Conservation (phyloP, 2,113 vertebrate species). For the Clarias gariepinus region DNA sequence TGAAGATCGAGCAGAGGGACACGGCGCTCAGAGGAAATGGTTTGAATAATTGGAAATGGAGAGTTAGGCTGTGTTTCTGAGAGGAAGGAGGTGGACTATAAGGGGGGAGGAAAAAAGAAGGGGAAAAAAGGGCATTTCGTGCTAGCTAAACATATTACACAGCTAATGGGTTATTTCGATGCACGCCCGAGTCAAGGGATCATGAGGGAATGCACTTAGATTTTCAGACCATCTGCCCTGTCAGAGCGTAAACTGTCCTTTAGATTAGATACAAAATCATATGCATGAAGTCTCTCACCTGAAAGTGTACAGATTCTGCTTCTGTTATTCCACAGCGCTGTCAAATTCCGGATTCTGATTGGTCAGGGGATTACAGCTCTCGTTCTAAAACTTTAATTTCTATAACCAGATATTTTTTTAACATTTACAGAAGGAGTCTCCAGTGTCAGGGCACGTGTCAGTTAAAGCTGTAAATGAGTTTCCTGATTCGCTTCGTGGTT, state of each 20-base stretch:
- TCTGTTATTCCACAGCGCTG: neutral
- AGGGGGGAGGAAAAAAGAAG: conserved; percentile 33
- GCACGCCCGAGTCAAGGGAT: conserved; percentile 66
- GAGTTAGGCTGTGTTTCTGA: conserved; percentile 68
- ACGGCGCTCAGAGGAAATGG: conserved; percentile 64
- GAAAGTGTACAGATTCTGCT: neutral
- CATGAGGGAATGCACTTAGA: conserved; percentile 66
- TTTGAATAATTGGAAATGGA: conserved; percentile 74
- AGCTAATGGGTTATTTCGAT: conserved; percentile 71
- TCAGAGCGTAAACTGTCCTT: conserved; percentile 52
- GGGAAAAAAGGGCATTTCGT: conserved; percentile 54
- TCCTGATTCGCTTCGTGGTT: neutral
- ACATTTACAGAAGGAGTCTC: neutral
- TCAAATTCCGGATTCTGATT: neutral
- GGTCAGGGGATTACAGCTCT: neutral
- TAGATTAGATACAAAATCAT: neutral
- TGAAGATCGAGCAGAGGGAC: conserved; percentile 42
- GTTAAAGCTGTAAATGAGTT: neutral
- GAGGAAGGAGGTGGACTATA: conserved; percentile 54
- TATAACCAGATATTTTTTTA: neutral
- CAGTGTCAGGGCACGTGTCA: neutral
- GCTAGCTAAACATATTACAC: conserved; percentile 61
- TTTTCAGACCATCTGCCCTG: conserved; percentile 69
- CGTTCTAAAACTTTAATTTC: neutral
- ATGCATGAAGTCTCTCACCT: conserved; percentile 3